Percentiles rank a stretch among this genome's conserved stretches.
These are phyloP conservation scores for Metopolophium dirhodum DNA, from an alignment of 1,140 invertebrate genomes.

Conservation along the genomic window DNA sequence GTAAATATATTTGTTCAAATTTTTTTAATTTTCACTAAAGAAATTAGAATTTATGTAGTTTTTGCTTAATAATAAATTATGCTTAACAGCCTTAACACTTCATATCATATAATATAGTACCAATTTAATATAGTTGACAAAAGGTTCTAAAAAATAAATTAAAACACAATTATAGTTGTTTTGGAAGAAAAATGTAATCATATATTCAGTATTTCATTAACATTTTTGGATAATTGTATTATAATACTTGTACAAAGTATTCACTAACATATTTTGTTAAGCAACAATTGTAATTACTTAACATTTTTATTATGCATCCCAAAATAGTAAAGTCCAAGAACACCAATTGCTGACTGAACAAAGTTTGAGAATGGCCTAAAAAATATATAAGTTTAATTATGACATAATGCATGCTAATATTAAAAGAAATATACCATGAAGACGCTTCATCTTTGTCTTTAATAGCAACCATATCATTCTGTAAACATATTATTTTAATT, in stretches of 20 bases:
- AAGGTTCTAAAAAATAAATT: not conserved
- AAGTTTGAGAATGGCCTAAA: constrained; percentile 51
- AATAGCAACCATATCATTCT: not conserved
- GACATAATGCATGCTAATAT: not conserved
- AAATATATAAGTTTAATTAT: not conserved
- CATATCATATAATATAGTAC: not conserved
- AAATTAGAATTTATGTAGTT: not conserved
- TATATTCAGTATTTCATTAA: constrained; percentile 13
- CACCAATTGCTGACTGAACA: constrained; percentile 47
- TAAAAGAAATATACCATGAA: not conserved
- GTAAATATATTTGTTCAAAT: not conserved
- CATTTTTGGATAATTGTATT: not conserved
- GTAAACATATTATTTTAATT: not conserved
- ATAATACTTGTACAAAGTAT: constrained; percentile 1
- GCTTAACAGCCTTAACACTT: no score
- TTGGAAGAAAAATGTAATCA: not conserved
- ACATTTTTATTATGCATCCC: constrained; percentile 37
- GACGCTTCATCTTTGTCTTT: not conserved
- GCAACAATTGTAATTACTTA: not conserved
- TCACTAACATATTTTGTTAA: constrained; percentile 8
- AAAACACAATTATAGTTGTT: not conserved
- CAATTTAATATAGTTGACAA: not conserved
- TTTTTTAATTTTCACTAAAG: not conserved
- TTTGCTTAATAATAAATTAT: not conserved
- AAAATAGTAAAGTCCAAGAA: constrained; percentile 50